Percentiles rank a stretch among this genome's conserved stretches.
Conservation (phyloP, 2,113 vertebrate species). For the Lipophrys pholis region DNA sequence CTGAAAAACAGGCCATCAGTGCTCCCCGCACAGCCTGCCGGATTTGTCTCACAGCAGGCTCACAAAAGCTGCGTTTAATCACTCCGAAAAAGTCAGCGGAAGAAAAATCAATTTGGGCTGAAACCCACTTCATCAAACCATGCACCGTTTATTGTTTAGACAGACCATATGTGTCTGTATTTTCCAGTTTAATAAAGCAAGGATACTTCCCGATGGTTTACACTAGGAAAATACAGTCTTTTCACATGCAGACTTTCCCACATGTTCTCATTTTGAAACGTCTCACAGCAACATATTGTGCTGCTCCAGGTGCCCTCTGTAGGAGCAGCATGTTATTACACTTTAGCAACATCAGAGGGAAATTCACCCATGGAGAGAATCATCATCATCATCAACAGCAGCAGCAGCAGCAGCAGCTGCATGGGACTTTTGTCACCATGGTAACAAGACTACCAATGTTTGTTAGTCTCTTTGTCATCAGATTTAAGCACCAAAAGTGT, state of each 20-base stretch:
- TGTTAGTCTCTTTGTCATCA: too few species aligned
- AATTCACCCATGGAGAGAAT: too few species aligned
- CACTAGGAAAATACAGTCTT: neutral
- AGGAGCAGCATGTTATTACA: too few species aligned
- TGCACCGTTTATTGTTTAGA: slow-evolving; percentile 6
- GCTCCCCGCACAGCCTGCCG: slow-evolving; percentile 4
- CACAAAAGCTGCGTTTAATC: slow-evolving; percentile 32
- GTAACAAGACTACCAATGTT: too few species aligned
- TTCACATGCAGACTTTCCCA: neutral
- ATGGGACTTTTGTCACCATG: too few species aligned
- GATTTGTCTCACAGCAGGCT: slow-evolving; percentile 43
- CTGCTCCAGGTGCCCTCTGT: too few species aligned
- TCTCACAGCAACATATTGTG: too few species aligned
- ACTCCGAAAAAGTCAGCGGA: slow-evolving; percentile 12
- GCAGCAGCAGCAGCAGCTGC: too few species aligned
- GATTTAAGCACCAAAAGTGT: too few species aligned
- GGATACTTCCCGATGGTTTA: too few species aligned
- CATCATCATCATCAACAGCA: too few species aligned
- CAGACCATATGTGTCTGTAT: slow-evolving; percentile 12
- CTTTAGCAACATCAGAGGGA: too few species aligned
- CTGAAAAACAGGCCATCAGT: slow-evolving; percentile 16
- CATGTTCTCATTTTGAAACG: neutral
- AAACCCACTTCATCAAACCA: slow-evolving; percentile 7
- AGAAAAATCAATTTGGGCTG: slow-evolving; percentile 21
- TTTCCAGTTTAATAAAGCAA: slow-evolving; percentile 4